These are phyloP conservation scores for Tapera naevia DNA, from an alignment of 2,797 vertebrate species.

Conservation along the genomic window DNA sequence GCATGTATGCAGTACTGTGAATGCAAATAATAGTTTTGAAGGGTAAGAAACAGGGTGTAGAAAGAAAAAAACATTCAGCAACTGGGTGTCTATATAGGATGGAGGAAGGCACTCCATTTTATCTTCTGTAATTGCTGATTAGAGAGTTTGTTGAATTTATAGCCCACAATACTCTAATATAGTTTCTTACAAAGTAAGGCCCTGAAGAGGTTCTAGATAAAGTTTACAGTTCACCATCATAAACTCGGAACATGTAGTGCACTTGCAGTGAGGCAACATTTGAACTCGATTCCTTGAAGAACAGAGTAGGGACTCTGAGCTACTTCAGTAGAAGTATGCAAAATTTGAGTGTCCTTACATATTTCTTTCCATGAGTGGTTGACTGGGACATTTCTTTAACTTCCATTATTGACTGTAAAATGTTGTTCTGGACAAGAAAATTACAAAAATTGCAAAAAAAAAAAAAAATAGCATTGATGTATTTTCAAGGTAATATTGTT, in stretches of 20 bases:
- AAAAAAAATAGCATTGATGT: not conserved
- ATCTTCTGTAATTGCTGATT: not conserved
- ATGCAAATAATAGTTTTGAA: not conserved
- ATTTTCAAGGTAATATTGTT: not conserved
- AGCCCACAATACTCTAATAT: not conserved
- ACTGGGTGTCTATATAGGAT: not conserved
- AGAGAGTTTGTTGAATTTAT: not conserved
- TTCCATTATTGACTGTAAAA: not conserved
- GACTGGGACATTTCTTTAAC: not conserved
- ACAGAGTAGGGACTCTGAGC: not conserved
- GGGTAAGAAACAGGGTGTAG: not conserved
- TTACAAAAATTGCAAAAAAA: not conserved
- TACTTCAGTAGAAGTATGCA: not conserved
- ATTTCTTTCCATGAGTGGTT: not conserved
- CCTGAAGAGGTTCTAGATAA: conserved; percentile 10
- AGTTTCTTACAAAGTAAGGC: not conserved
- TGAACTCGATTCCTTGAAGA: not conserved
- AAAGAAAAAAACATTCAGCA: not conserved
- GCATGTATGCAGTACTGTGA: not conserved
- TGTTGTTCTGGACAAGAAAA: not conserved
- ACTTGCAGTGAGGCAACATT: not conserved
- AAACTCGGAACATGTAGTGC: not conserved
- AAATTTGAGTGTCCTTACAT: not conserved
- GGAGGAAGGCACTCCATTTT: not conserved
- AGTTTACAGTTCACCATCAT: not conserved